Evolutionary conservation across 1,140 invertebrate species (phyloP).

Genomic region (Zaprionus davidi): DNA sequence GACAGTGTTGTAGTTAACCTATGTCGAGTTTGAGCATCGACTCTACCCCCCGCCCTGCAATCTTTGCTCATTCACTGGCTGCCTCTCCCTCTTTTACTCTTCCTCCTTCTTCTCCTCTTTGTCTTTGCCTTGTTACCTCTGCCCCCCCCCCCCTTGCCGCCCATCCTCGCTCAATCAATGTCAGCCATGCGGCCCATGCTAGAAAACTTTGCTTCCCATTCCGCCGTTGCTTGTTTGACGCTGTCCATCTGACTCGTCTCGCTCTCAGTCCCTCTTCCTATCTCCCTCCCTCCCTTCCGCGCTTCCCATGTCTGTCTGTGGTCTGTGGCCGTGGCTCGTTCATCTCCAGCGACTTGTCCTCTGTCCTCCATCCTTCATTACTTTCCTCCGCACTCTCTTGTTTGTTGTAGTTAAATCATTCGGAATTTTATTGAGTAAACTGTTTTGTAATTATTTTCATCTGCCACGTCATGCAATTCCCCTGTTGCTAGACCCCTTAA

Average conservation of each 20-base stretch:
- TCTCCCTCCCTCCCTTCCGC: background rate
- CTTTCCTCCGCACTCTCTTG: background rate
- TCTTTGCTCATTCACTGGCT: conserved; percentile 56
- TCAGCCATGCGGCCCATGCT: conserved; percentile 44
- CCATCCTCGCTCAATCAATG: conserved; percentile 73
- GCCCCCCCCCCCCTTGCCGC: background rate
- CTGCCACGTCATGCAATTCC: conserved; percentile 47
- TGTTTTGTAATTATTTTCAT: conserved; percentile 79
- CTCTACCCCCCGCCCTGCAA: conserved; percentile 24
- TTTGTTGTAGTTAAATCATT: conserved; percentile 74
- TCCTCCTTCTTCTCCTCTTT: background rate
- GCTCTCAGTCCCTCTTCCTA: background rate
- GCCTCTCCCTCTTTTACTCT: background rate
- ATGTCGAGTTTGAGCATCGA: conserved; percentile 26
- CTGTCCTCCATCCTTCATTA: conserved; percentile 24
- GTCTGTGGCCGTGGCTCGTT: conserved; percentile 6
- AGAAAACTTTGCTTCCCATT: conserved; percentile 43
- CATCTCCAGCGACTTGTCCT: conserved; percentile 16
- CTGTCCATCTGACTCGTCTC: background rate
- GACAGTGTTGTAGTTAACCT: conserved; percentile 29
- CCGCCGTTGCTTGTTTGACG: conserved; percentile 26
- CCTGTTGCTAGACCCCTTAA: background rate
- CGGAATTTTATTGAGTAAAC: conserved; percentile 79
- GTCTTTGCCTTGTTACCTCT: background rate
- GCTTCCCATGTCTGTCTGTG: background rate